A percentile compares a stretch with the other conserved stretches of the same genome.
Evolutionary conservation across 2,888 invertebrate genomes (phyloP).

Genomic region (Listrodromus nycthemerus): DNA sequence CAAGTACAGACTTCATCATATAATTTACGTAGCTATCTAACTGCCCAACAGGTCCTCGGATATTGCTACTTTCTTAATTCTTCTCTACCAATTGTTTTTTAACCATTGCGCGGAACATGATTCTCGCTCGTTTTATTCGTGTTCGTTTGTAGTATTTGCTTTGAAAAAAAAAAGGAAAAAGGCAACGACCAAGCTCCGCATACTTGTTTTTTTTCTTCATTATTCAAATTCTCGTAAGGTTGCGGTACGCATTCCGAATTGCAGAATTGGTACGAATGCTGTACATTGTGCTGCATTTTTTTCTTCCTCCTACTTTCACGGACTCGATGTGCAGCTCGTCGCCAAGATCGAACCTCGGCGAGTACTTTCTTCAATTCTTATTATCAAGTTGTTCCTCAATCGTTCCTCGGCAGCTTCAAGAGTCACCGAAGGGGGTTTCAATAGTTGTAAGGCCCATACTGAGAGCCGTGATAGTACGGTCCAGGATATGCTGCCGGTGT

Average conservation of each 20-base stretch:
- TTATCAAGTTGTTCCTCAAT: slow-evolving; percentile 41
- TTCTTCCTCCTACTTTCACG: not conserved
- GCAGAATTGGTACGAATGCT: slow-evolving; percentile 59
- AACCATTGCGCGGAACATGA: not conserved
- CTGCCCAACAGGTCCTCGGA: slow-evolving; percentile 39
- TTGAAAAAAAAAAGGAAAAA: slow-evolving; percentile 16
- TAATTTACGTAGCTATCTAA: slow-evolving; percentile 52
- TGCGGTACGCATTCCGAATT: slow-evolving; percentile 47
- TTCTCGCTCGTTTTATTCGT: not conserved
- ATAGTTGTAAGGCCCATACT: slow-evolving; percentile 97
- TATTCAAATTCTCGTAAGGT: slow-evolving; percentile 52
- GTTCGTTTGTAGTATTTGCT: not conserved
- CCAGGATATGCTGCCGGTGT: slow-evolving; percentile 93
- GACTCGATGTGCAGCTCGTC: slow-evolving; percentile 3
- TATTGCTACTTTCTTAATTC: slow-evolving; percentile 35
- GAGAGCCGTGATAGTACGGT: slow-evolving; percentile 95
- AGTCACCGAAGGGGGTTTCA: slow-evolving; percentile 84
- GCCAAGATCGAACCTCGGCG: slow-evolving; percentile 15
- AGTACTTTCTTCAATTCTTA: slow-evolving; percentile 9
- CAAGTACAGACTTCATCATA: slow-evolving; percentile 51
- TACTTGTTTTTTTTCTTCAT: slow-evolving; percentile 14
- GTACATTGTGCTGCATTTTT: slow-evolving; percentile 7
- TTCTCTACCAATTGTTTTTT: slow-evolving; percentile 2
- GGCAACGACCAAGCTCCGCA: not conserved
- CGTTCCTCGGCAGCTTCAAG: slow-evolving; percentile 33